Percentiles rank a stretch among this genome's conserved stretches.
phyloP scores from a whole-genome alignment of 2,113 vertebrate genomes.

The Chionis minor region DNA sequence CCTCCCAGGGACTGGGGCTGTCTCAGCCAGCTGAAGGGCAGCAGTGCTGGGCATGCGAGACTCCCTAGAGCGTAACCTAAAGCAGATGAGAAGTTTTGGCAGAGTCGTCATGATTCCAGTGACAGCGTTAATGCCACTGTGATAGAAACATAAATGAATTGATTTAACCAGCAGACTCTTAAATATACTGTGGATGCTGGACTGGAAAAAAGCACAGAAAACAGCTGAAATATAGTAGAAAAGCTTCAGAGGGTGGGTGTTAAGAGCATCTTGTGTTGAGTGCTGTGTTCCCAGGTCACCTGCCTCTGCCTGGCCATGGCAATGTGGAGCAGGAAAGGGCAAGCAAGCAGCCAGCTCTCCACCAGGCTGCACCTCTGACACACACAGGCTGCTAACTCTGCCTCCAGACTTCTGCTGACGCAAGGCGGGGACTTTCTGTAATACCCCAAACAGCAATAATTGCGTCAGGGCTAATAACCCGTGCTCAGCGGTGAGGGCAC shows the following conservation, averaged over 20 bases:
- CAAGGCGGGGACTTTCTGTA: background rate
- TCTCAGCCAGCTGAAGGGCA: background rate
- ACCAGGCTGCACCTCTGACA: background rate
- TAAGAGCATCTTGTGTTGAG: background rate
- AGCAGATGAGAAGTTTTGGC: background rate
- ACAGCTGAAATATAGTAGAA: background rate
- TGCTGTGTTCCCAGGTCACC: fast-evolving
- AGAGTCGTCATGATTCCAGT: background rate
- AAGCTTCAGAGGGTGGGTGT: background rate
- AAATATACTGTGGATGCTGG: background rate
- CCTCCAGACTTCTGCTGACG: background rate
- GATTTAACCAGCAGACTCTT: background rate
- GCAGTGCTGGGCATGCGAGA: background rate
- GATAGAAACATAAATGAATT: background rate
- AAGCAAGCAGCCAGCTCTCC: background rate
- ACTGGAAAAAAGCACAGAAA: background rate
- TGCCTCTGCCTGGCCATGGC: background rate
- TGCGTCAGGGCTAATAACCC: background rate
- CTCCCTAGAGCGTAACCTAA: background rate
- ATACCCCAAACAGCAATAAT: background rate
- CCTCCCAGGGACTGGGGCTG: too few relatives aligned
- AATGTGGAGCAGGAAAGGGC: fast-evolving
- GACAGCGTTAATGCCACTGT: background rate
- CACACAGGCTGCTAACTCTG: background rate
- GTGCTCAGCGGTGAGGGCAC: fast-evolving